Evolutionary conservation across 2,797 vertebrate species (phyloP).

Genomic region (Sebastolobus altivelis): DNA sequence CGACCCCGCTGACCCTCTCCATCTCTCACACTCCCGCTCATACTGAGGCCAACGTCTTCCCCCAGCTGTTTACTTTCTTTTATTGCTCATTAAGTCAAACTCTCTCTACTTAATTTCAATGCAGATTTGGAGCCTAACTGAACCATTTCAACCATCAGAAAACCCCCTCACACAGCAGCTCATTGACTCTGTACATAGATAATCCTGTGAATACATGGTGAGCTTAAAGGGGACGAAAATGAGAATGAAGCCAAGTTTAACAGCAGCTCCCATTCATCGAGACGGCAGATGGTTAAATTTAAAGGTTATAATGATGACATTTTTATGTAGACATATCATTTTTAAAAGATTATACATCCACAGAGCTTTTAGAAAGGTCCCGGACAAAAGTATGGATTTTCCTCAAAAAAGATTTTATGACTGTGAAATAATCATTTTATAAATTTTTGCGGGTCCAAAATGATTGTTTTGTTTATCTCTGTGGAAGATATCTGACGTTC

Average conservation of each 20-base stretch:
- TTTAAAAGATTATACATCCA: too few relatives aligned
- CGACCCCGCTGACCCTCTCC: conserved; percentile 47
- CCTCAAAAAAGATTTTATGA: too few relatives aligned
- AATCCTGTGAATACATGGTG: conserved; percentile 31
- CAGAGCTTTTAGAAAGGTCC: too few relatives aligned
- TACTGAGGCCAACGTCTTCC: conserved; percentile 11
- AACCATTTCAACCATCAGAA: conserved; percentile 22
- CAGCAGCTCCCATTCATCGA: conserved; percentile 16
- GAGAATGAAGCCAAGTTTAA: conserved; percentile 25
- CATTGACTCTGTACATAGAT: conserved; percentile 13
- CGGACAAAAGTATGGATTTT: too few relatives aligned
- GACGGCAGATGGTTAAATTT: conserved; percentile 4
- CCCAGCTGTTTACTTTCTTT: conserved; percentile 40
- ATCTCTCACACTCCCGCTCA: not conserved
- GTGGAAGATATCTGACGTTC: too few relatives aligned
- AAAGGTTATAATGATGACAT: too few relatives aligned
- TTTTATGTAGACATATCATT: too few relatives aligned
- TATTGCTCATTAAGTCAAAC: conserved; percentile 41
- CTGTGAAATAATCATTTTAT: too few relatives aligned
- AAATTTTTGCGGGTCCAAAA: too few relatives aligned
- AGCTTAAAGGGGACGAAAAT: conserved; percentile 20
- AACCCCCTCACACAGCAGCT: conserved; percentile 14
- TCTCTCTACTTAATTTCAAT: conserved; percentile 25
- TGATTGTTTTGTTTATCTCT: too few relatives aligned
- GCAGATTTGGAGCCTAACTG: conserved; percentile 16